phyloP scores from a whole-genome alignment of 2,113 vertebrate species.

The Trochalopteron elliotii region DNA sequence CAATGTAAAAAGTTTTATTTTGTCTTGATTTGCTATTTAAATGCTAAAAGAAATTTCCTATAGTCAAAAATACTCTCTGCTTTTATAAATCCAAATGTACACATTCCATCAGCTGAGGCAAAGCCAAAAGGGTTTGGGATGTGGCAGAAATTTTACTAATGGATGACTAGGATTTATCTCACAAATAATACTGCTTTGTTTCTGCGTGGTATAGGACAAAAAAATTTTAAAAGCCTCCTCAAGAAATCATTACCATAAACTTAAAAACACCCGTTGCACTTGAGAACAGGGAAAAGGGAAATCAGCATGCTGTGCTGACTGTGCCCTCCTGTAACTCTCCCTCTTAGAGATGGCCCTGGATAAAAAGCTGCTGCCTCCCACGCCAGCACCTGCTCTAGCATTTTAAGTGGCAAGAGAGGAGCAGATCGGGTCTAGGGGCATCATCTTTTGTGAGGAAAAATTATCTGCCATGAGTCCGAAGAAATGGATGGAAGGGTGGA shows the following conservation, averaged over 20 bases:
- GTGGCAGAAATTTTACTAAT: background rate
- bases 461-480: background rate
- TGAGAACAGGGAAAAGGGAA: background rate
- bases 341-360: background rate
- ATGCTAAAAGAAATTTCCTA: slow-evolving; percentile 4
- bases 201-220: background rate
- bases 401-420: background rate
- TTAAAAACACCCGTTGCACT: background rate
- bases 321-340: background rate
- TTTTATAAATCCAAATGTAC: slow-evolving; percentile 13
- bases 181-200: slow-evolving; percentile 5
- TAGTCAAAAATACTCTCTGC: background rate
- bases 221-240: background rate
- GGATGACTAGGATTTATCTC: background rate
- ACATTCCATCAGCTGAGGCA: background rate
- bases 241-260: background rate
- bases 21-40: background rate
- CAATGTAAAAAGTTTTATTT: background rate
- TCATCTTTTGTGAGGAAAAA: background rate
- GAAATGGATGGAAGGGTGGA: background rate
- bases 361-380: background rate
- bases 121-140: background rate
- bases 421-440: background rate
- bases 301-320: background rate
- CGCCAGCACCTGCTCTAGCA: accelerated